phyloP scores from a whole-genome alignment of 2,797 vertebrate genomes.

The Masticophis lateralis region DNA sequence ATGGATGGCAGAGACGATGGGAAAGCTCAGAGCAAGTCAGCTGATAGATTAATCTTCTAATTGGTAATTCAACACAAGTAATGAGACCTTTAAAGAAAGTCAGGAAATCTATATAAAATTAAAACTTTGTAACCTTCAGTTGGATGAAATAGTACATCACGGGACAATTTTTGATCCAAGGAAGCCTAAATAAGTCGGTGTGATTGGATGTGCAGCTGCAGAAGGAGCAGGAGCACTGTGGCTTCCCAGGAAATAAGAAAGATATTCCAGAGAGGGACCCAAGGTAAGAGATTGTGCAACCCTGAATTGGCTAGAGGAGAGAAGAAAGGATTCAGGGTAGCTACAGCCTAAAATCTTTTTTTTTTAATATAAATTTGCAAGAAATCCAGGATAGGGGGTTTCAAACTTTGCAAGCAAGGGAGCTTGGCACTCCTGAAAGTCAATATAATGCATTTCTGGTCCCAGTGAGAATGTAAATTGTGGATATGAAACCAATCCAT shows the following conservation, averaged over 20 bases:
- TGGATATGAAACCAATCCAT: neutral
- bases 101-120: neutral
- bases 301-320: neutral
- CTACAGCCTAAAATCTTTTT: neutral
- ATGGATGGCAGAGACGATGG: neutral
- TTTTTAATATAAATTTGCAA: neutral
- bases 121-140: neutral
- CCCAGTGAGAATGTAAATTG: neutral
- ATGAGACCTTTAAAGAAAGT: neutral
- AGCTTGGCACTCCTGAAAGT: neutral
- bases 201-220: neutral
- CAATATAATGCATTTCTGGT: neutral
- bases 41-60: neutral
- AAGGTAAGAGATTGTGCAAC: neutral
- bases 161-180: neutral
- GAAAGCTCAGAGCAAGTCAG: neutral
- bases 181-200: neutral
- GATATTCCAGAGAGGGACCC: neutral
- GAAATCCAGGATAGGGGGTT: neutral
- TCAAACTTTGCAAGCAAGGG: neutral
- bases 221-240: neutral
- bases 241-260: neutral
- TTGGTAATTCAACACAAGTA: neutral
- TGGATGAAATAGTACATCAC: neutral
- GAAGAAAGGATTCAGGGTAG: neutral